Conservation (phyloP, 2,888 invertebrate species). For the Drosophila neonasuta region DNA sequence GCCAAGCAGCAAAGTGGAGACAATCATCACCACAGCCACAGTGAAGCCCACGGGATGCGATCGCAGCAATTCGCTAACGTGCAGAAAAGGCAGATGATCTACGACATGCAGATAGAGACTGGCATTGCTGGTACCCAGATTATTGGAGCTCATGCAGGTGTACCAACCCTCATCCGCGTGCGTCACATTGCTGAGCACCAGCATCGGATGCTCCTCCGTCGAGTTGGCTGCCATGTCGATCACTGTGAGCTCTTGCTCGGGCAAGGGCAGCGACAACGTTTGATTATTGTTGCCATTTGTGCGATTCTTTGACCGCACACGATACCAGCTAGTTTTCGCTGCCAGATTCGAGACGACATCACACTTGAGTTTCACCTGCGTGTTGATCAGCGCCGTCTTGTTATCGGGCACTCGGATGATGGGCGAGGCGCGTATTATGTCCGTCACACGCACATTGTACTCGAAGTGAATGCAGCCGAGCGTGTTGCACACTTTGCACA, state of each 20-base stretch:
- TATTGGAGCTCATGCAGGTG: conserved; percentile 95
- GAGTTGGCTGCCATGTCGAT: conserved; percentile 35
- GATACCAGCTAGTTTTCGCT: conserved; percentile 91
- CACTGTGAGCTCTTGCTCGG: background rate
- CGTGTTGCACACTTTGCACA: conserved; percentile 92
- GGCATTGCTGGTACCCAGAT: conserved; percentile 89
- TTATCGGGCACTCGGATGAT: conserved; percentile 93
- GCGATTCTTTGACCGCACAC: conserved; percentile 64
- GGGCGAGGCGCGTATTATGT: conserved; percentile 92
- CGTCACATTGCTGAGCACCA: conserved; percentile 92
- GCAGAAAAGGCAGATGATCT: conserved; percentile 67
- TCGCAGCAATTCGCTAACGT: conserved; percentile 68
- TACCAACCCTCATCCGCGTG: conserved; percentile 97
- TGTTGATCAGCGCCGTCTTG: conserved; percentile 88
- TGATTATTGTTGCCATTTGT: conserved; percentile 13
- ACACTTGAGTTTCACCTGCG: conserved; percentile 89
- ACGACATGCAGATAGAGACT: conserved; percentile 93
- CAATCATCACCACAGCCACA: conserved; percentile 84
- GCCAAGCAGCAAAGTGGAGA: conserved; percentile 83
- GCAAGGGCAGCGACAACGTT: background rate
- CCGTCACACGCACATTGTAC: conserved; percentile 87
- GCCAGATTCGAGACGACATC: conserved; percentile 92
- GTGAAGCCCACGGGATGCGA: conserved; percentile 85
- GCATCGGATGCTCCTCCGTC: conserved; percentile 83
- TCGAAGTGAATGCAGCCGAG: conserved; percentile 90